A percentile compares a stretch with the other conserved stretches of the same genome.
Conservation (phyloP, 2,888 invertebrate genomes). For the Hypselothyrea guttata region DNA sequence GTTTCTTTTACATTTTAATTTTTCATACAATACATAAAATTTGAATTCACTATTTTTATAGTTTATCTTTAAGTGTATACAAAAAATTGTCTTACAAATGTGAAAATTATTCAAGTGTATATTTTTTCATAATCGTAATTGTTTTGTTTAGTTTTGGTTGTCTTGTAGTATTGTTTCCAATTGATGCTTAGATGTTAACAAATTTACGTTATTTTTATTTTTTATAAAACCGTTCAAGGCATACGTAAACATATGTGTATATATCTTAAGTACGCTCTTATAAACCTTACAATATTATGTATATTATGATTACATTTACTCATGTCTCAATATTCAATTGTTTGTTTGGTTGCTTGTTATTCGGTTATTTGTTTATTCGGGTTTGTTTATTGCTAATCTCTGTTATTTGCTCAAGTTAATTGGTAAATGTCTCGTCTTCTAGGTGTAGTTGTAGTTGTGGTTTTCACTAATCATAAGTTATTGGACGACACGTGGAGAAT, state of each 20-base stretch:
- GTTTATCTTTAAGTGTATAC: constrained; percentile 35
- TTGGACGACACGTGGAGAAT: constrained; percentile 85
- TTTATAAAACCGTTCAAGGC: constrained; percentile 64
- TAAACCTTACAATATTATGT: constrained; percentile 51
- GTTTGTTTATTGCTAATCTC: constrained; percentile 57
- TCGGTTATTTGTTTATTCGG: too few species aligned
- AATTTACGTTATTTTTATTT: constrained; percentile 53
- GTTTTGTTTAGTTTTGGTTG: constrained; percentile 29
- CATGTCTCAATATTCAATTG: constrained; percentile 36
- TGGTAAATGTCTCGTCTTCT: constrained; percentile 48
- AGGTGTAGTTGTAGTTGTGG: constrained; percentile 34
- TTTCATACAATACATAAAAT: constrained; percentile 1
- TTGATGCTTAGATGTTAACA: constrained; percentile 79
- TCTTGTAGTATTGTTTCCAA: constrained; percentile 80
- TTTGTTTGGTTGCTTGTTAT: constrained; percentile 12
- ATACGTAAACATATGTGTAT: constrained; percentile 27
- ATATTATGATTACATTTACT: constrained; percentile 33
- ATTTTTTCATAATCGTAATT: constrained; percentile 31
- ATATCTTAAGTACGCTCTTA: constrained; percentile 45
- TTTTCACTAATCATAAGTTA: constrained; percentile 83
- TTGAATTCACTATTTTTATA: constrained; percentile 19
- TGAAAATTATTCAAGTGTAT: constrained; percentile 68
- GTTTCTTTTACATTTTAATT: background rate
- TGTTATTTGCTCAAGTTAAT: constrained; percentile 17
- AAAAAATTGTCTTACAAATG: constrained; percentile 70